A percentile compares a stretch with the other conserved stretches of the same genome.
These are phyloP conservation scores for Microtus pennsylvanicus DNA, from an alignment of 2,113 vertebrate genomes.

Conservation along the genomic window DNA sequence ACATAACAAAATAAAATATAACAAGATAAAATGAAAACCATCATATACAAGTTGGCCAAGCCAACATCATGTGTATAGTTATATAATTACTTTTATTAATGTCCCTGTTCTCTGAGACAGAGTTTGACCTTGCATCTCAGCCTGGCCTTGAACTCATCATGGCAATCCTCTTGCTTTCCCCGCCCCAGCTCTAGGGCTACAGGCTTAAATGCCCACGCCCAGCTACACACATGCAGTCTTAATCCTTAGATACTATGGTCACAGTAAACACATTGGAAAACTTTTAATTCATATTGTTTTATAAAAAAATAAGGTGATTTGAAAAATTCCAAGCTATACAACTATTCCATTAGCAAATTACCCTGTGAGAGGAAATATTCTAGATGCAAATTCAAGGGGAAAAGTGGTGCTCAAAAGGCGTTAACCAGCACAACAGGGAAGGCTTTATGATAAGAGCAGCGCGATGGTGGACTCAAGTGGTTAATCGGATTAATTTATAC, in stretches of 20 bases:
- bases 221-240: neutral
- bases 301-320: neutral
- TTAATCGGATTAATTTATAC: neutral
- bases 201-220: neutral
- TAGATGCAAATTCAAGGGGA: neutral
- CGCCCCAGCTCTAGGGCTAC: neutral
- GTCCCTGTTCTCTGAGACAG: neutral
- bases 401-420: neutral
- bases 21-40: neutral
- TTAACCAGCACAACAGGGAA: neutral
- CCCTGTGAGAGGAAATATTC: neutral
- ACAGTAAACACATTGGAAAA: constrained; percentile 24
- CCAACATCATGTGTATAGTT: neutral
- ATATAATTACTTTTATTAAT: constrained; percentile 37
- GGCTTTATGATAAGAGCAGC: neutral
- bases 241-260: neutral
- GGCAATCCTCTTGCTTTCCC: neutral
- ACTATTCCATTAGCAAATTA: neutral
- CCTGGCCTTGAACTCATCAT: neutral
- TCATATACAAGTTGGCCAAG: neutral
- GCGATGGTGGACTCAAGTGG: constrained; percentile 4
- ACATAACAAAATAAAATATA: neutral
- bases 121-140: neutral
- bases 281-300: neutral
- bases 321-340: constrained; percentile 11